phyloP scores from a whole-genome alignment of 2,888 invertebrate genomes.

The Amaurobius ferox region DNA sequence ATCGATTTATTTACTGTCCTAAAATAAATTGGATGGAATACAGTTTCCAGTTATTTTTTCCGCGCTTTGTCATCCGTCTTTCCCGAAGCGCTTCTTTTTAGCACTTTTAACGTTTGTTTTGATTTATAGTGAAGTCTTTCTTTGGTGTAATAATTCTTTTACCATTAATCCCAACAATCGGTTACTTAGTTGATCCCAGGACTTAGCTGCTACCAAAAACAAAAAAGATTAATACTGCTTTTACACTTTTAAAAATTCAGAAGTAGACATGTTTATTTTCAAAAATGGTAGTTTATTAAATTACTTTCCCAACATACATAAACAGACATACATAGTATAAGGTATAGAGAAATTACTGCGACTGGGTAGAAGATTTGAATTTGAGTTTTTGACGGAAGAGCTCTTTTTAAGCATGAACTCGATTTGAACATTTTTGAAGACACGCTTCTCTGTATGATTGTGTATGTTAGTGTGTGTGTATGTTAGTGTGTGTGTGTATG shows the following conservation, averaged over 20 bases:
- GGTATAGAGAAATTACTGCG: no score
- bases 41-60: neutral
- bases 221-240: neutral
- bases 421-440: no score
- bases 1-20: neutral
- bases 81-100: neutral
- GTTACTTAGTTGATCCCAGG: neutral
- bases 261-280: no score
- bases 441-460: no score
- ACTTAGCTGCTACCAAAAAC: neutral
- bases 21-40: conserved; percentile 2
- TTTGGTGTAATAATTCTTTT: neutral
- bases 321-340: no score
- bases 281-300: no score
- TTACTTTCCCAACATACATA: no score
- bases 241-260: neutral
- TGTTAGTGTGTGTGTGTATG: no score
- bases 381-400: no score
- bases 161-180: neutral
- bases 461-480: no score
- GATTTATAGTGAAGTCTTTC: neutral
- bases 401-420: no score
- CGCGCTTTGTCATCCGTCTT: neutral
- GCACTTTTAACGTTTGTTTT: neutral
- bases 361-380: no score